These are phyloP conservation scores for Oryzias melastigma DNA, from an alignment of 2,113 vertebrate genomes.

Conservation along the genomic window DNA sequence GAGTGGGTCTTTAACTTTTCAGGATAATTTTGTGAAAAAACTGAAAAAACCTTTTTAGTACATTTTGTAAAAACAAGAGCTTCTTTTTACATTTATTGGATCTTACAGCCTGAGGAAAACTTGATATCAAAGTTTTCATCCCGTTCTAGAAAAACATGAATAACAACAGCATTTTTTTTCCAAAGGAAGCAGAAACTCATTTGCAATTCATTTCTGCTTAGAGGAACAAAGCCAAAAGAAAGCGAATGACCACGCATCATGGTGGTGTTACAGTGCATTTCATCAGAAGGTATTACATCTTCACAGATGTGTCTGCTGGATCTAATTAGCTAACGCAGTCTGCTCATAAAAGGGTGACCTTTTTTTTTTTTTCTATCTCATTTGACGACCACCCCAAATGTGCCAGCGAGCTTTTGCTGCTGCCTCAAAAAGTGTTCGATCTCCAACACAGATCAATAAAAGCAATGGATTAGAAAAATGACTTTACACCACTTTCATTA, in stretches of 20 bases:
- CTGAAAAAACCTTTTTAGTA: too few species aligned
- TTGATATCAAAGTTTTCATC: too few species aligned
- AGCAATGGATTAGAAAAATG: slow-evolving; percentile 49
- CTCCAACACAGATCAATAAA: slow-evolving; percentile 56
- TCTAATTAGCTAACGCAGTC: slow-evolving; percentile 58
- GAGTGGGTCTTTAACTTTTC: too few species aligned
- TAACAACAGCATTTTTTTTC: too few species aligned
- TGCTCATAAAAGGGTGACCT: slow-evolving; percentile 43
- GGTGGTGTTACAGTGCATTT: slow-evolving; percentile 33
- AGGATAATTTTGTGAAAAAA: too few species aligned
- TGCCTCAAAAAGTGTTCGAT: slow-evolving; percentile 30
- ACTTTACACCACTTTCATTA: slow-evolving; percentile 58
- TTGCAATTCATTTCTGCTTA: slow-evolving; percentile 22
- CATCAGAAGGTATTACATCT: slow-evolving; percentile 26
- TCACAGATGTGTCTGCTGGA: slow-evolving; percentile 37
- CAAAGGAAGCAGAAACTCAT: background rate
- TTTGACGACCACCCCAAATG: slow-evolving; percentile 21
- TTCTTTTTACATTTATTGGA: too few species aligned
- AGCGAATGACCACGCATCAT: slow-evolving; percentile 47
- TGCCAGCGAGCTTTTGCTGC: slow-evolving; percentile 42
- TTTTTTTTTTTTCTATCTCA: slow-evolving; percentile 31
- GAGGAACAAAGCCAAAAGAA: slow-evolving; percentile 29
- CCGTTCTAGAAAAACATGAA: too few species aligned
- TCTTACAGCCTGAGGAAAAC: too few species aligned
- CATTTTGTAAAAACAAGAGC: too few species aligned